Evolutionary conservation across 2,113 vertebrate genomes (phyloP), one percentile per base, ranked within the genome.

Genomic region (Hydrochoerus hydrochaeris): DNA sequence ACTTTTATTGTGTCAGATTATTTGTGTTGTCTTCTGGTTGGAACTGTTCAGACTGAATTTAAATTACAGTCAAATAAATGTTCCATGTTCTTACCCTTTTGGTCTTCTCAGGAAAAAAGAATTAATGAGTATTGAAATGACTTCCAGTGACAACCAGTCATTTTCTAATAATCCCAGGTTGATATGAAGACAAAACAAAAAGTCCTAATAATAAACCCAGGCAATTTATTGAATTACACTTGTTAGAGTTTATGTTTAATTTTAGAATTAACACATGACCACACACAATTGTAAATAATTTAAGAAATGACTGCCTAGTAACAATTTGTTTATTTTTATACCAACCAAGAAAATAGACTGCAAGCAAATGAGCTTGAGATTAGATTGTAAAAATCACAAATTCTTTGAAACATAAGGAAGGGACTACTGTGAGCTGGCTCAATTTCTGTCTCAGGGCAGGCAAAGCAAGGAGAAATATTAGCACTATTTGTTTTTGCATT

Each of bases 321-420:
- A 69, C 35, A 91, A 95, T 63, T 49, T 90, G 85, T 22, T 92
- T 69, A 90, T 94, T 95, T 83, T 88, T 85, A 71, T 60, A 86
- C 32, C 73, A 95, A n/a, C 16, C 46, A 82, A 90, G 52, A 67
- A 96, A 93, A 96, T 83, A 58, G 20, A 52, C 60, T 81, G 13
- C 8, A 82, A 93, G 41, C 38, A 54, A 95, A 91, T 90, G 52
- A 82, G 38, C 4, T 35, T 67, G 62, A 82, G 38, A 93, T 81
- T 63, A 85, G 32, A 38, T 67, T 5, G 52, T 57, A 13, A 85
- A 71, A 91, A 20, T 81, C 35, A 86, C 28, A 95, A 54, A 92
- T 75, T 84, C 28, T 89, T 22, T 58, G 62, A 30, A 84, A 92
- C 7, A 20, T 46, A 91, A 38, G 28, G 20, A 73, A 71, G 16